phyloP scores from a whole-genome alignment of 1,140 invertebrate species.

The Zaprionus africanus region DNA sequence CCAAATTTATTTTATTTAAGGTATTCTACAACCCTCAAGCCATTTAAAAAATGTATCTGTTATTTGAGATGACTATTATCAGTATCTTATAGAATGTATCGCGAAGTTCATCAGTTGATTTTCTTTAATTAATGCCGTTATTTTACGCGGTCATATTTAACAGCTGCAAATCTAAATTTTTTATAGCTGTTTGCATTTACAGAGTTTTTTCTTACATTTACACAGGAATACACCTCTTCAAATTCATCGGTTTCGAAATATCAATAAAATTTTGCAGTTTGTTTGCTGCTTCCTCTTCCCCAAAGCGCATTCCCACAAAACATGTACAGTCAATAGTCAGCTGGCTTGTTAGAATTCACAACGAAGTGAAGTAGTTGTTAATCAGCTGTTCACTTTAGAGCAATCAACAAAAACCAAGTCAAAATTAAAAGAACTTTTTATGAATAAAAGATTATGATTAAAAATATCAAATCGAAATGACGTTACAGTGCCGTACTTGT shows the following conservation, averaged over 20 bases:
- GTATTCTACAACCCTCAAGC: conserved; percentile 31
- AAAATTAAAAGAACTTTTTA: neutral
- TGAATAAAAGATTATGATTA: neutral
- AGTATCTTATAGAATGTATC: conserved; percentile 32
- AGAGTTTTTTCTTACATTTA: neutral
- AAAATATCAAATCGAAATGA: conserved; percentile 26
- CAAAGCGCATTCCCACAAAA: conserved; percentile 6
- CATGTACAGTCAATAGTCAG: neutral
- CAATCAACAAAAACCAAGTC: neutral
- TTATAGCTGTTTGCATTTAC: neutral
- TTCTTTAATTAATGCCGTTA: conserved; percentile 31
- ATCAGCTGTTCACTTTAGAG: neutral
- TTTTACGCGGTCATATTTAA: conserved; percentile 11
- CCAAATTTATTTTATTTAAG: neutral
- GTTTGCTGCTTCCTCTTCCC: conserved; percentile 4
- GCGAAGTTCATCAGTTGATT: neutral
- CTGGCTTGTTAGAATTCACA: neutral
- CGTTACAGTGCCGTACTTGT: conserved; percentile 58
- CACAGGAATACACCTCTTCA: neutral
- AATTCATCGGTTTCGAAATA: neutral
- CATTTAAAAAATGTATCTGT: conserved; percentile 44
- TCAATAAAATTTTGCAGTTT: neutral
- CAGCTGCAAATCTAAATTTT: neutral
- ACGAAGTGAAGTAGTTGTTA: neutral
- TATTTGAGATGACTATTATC: conserved; percentile 31